A percentile compares a stretch with the other conserved stretches of the same genome.
phyloP scores from a whole-genome alignment of 2,888 invertebrate species.

The Drosophila infuscata region DNA sequence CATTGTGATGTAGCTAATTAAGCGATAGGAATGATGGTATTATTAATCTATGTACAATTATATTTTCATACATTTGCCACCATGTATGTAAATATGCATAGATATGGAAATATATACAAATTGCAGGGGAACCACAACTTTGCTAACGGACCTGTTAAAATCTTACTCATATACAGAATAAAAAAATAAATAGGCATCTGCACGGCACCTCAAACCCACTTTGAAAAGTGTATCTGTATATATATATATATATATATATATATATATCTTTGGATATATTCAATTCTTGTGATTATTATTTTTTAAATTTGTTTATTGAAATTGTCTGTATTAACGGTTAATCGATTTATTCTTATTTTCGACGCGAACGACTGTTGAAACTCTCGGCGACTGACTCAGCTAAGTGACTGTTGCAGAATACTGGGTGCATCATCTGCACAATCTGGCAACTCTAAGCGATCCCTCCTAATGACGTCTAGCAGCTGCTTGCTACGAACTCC shows the following conservation, averaged over 20 bases:
- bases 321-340: not conserved
- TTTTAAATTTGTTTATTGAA: not conserved
- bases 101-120: not conserved
- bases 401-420: not conserved
- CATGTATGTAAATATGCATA: not conserved
- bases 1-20: conserved; percentile 25
- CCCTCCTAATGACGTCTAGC: not conserved
- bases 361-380: not conserved
- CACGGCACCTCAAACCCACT: too few species aligned
- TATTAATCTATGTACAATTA: not conserved
- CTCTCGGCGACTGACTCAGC: not conserved
- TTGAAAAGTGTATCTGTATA: too few species aligned
- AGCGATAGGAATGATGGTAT: conserved; percentile 23
- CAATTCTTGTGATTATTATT: not conserved
- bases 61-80: not conserved
- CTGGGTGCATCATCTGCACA: not conserved
- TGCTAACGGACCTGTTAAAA: not conserved
- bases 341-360: not conserved
- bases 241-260: too few species aligned
- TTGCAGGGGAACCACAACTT: not conserved
- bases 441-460: not conserved
- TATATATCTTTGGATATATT: not conserved
- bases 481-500: not conserved
- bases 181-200: too few species aligned
- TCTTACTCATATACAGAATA: too few species aligned